These are phyloP conservation scores for Netelia melanura DNA, from an alignment of 2,888 invertebrate species.

Conservation along the genomic window DNA sequence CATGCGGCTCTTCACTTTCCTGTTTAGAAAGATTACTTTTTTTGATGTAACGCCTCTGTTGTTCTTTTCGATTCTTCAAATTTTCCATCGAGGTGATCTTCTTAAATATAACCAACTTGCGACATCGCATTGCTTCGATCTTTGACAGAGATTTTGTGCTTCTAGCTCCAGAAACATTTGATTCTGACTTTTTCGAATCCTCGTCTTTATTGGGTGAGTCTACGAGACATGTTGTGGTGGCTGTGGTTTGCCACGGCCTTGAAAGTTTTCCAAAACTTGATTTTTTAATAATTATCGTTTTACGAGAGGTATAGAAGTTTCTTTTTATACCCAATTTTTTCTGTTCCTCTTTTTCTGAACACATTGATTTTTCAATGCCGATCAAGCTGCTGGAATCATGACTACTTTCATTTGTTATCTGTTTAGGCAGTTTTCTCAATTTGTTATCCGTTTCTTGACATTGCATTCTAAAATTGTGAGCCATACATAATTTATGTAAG, in stretches of 20 bases:
- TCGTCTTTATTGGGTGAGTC: not conserved
- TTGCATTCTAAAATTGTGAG: conserved; percentile 77
- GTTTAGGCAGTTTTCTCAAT: conserved; percentile 74
- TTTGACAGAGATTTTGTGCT: conserved; percentile 63
- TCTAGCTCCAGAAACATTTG: not conserved
- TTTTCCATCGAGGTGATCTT: conserved; percentile 79
- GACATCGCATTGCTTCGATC: conserved; percentile 71
- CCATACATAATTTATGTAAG: conserved; percentile 73
- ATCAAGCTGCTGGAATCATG: conserved; percentile 1
- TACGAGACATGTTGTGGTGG: not conserved
- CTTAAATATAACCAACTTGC: conserved; percentile 76
- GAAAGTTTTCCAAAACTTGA: not conserved
- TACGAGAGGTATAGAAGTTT: not conserved
- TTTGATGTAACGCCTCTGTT: conserved; percentile 79
- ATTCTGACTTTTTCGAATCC: not conserved
- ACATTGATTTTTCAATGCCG: not conserved
- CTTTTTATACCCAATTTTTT: not conserved
- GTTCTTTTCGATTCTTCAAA: conserved; percentile 77
- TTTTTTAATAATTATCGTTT: not conserved
- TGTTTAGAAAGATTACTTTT: conserved; percentile 71
- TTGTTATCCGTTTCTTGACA: conserved; percentile 77
- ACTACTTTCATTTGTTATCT: conserved; percentile 12
- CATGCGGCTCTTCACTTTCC: conserved; percentile 67
- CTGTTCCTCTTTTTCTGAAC: not conserved
- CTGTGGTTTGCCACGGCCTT: not conserved